Base-by-base conservation (phyloP, 2,797 vertebrate species). In the Sebastes alutus region DNA sequence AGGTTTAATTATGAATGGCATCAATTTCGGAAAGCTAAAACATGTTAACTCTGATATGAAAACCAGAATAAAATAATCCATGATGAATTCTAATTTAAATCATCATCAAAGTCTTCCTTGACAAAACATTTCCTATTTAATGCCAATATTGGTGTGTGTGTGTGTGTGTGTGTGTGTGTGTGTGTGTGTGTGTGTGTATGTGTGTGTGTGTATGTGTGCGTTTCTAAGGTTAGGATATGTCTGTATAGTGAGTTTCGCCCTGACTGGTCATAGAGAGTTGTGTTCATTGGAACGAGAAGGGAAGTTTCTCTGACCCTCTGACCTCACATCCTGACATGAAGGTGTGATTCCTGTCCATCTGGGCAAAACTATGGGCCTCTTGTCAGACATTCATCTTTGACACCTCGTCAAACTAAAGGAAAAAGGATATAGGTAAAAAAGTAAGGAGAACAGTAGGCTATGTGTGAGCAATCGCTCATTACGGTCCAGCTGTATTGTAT, bases 271-370 rank as follows among this genome's bases (percentile, higher is more conserved):
- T 12, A 54, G 3, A 85, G 20, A 29, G 18, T 4, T 68, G 22
- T 78, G 52, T 75, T 80, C 29, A 23, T 58, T 58, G 49, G 16
- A 75, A 32, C 0, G 1, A 63, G 11, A 22, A 38, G n/a, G 55
- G 75, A 83, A 11, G 72, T 71, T 67, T 81, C 12, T 81, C 12
- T n/a, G 3, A 68, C 72, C 56, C 42, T 69, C 27, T 67, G 83
- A 85, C 83, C 81, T 88, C 46, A 65, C 65, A 81, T 92, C 87
- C 90, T 83, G 73, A 65, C n/a, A 14, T 18, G 62, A 29, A 87
- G 77, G 74, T 87, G 46, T 42, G 67, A 64, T 72, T 90, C 83
- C 87, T 81, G 75, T 75, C 35, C 77, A 80, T 69, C 65, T 75
- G 74, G 56, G 23, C 6, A 29, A 75, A 78, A 29, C 30, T 42